Evolutionary conservation across 1,140 invertebrate species (phyloP), one percentile per base, ranked within the genome.

Genomic region (Drosophila sp.): DNA sequence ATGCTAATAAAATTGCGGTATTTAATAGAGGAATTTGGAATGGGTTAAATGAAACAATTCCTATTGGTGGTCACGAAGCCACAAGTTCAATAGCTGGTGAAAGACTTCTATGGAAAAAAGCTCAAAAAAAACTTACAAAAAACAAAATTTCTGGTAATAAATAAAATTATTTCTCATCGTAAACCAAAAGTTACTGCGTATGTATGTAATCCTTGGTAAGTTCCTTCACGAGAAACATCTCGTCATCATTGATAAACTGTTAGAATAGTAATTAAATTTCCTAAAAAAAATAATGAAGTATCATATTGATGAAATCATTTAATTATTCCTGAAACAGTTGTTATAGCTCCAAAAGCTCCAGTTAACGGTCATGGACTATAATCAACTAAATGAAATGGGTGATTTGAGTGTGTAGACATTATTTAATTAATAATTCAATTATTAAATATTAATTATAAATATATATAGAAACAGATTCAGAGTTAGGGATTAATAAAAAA

Each of bases 211-310:
- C 93, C 94, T 93, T 94, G 93, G 72, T 92, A 93, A 0, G 93
- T 94, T 81, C 92, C 89, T 93, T 94, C 93, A 70, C 93, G 94
- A 21, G 79, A 90, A n/a, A 94, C 83, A 93, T 94, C 94, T 87
- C 94, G 94, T 93, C 94, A 95, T 94, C 94, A 95, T 94, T 94
- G 93, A 84, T 82, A 91, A 91, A 93, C 91, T 67, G 92, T 92
- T 84, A 94, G 67, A 54, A 92, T 59, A 51, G 90, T 92, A 82
- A 92, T 92, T 71, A 93, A 61, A 66, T 92, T 72, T 50, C 92
- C 91, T 80, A 93, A 66, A 40, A 92, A 72, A 71, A 94, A 87
- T 89, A 94, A 80, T 72, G 91, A 79, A 46, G 73, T 71, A 75
- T 91, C 91, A 87, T 84, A 91, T 72, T 90, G 75, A 82, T 94